Evolutionary conservation across 1,140 invertebrate genomes (phyloP).

Genomic region (Dendroctonus valens): DNA sequence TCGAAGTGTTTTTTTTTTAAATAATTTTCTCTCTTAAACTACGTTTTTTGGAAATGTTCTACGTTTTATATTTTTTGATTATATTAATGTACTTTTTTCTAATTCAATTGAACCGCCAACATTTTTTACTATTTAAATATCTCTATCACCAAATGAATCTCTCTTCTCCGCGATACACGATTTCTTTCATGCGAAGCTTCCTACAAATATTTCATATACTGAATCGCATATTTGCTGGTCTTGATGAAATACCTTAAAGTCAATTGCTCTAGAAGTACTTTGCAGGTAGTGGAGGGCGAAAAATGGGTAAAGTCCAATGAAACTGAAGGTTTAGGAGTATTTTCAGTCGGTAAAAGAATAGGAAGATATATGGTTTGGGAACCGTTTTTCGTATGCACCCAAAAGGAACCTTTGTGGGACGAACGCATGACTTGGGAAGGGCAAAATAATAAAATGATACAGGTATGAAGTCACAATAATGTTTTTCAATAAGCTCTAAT

Average conservation of each 20-base stretch:
- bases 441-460: no score
- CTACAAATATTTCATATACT: no score
- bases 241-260: no score
- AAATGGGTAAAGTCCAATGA: conserved; percentile 44
- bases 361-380: conserved; percentile 56
- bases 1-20: no score
- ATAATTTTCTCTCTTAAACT: background rate
- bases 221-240: background rate
- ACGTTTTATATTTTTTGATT: background rate
- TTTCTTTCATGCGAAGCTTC: background rate
- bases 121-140: no score
- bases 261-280: background rate
- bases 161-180: background rate
- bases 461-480: no score
- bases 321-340: conserved; percentile 39
- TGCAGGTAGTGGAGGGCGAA: conserved; percentile 23
- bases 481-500: no score
- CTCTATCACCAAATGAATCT: no score
- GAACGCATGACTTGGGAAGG: no score
- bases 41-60: background rate
- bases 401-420: conserved; percentile 60
- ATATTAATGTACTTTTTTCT: background rate
- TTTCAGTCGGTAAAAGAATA: conserved; percentile 48
- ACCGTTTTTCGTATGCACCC: conserved; percentile 62
- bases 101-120: no score